Conservation (phyloP, 2,113 vertebrate species). For the Poeciliopsis prolifica region DNA sequence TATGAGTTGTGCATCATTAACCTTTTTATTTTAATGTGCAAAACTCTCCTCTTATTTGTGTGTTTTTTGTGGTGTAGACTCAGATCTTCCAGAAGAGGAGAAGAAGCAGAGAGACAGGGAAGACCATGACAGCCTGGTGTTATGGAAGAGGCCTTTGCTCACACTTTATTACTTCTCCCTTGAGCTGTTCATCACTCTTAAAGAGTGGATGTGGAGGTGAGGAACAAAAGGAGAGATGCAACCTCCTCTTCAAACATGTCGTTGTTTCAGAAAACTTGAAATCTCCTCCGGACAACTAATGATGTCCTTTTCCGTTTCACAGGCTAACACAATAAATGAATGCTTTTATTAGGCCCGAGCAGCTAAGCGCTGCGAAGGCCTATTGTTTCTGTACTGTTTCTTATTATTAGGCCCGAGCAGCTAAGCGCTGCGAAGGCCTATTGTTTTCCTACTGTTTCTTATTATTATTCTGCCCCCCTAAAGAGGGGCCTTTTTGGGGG, state of each 20-base stretch:
- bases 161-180: constrained; percentile 89
- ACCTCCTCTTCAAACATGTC: not conserved
- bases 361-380: no score
- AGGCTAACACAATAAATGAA: not conserved
- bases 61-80: constrained; percentile 60
- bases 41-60: not conserved
- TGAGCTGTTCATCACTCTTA: constrained; percentile 84
- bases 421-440: no score
- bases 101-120: constrained; percentile 81
- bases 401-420: no score
- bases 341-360: no score
- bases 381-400: no score
- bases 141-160: constrained; percentile 87
- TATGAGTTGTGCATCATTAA: not conserved
- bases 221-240: constrained; percentile 14
- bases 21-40: not conserved
- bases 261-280: not conserved
- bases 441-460: no score
- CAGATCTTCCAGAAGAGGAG: constrained; percentile 72
- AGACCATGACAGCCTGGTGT: constrained; percentile 83
- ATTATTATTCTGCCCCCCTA: no score
- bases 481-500: no score
- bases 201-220: constrained; percentile 90
- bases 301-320: not conserved
- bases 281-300: not conserved